Percentiles rank a stretch among this genome's conserved stretches.
phyloP scores from a whole-genome alignment of 2,888 invertebrate genomes.

The Xestobium rufovillosum region DNA sequence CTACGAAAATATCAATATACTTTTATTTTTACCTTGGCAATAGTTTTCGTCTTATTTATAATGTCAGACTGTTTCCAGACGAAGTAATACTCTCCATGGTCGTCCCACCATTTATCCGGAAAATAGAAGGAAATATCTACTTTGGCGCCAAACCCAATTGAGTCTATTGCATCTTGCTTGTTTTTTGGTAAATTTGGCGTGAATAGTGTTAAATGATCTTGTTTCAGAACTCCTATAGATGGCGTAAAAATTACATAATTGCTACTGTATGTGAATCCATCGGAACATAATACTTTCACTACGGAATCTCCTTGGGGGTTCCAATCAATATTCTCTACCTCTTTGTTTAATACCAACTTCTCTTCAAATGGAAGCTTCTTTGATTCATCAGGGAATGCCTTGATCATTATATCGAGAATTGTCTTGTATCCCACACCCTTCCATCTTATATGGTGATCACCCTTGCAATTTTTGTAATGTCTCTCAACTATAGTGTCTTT shows the following conservation, averaged over 20 bases:
- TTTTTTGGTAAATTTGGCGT: conserved; percentile 21
- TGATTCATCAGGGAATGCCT: too few relatives aligned
- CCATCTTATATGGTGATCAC: conserved; percentile 65
- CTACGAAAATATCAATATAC: too few relatives aligned
- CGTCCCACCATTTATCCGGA: conserved; percentile 24
- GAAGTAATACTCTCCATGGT: conserved; percentile 10
- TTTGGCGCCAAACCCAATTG: conserved; percentile 27
- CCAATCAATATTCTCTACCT: too few relatives aligned
- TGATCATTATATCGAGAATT: conserved; percentile 56
- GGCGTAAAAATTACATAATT: conserved; percentile 19
- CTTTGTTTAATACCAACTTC: too few relatives aligned
- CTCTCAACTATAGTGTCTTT: too few relatives aligned
- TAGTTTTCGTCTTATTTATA: too few relatives aligned
- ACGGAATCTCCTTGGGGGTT: too few relatives aligned
- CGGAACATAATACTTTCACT: too few relatives aligned
- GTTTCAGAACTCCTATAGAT: conserved; percentile 29
- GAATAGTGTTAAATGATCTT: conserved; percentile 22
- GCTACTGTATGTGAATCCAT: conserved; percentile 5
- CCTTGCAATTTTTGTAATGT: conserved; percentile 60
- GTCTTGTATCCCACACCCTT: conserved; percentile 60
- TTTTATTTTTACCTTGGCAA: too few relatives aligned
- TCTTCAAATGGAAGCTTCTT: too few relatives aligned
- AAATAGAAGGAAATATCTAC: conserved; percentile 26
- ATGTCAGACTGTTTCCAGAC: too few relatives aligned
- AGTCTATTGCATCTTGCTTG: conserved; percentile 24